Evolutionary conservation across 2,888 invertebrate species (phyloP), one percentile per base, ranked within the genome.

Genomic region (Drosophila testacea): DNA sequence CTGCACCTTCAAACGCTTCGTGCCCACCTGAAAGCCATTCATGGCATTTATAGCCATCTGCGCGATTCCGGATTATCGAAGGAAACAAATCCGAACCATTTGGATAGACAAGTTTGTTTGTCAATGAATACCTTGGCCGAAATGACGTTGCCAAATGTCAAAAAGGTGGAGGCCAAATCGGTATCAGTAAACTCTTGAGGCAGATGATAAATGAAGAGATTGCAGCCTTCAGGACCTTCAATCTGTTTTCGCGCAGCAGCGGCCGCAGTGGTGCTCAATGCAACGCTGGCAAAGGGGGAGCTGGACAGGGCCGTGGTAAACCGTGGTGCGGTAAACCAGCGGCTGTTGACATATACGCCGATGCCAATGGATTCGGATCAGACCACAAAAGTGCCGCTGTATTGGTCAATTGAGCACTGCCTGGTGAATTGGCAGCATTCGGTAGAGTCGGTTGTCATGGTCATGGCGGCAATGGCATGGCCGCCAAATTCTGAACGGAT

Each of bases 71-170:
- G 95, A 93, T 98, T 98, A 93, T 98, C 98, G 93, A 97, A 99
- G 68, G 98, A 98, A 83, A 99, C 98, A 93, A 99, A 99, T 90
- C 98, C 98, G 94, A 99, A 99, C 94, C 99, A 99, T 94, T 99
- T 99, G 92, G 99, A 99, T 91, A 99, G 95, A 94, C 99, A 99
- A 90, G 99, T 99, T 93, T 98, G 98, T 94, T 99, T 99, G 94
- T 99, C 99, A 93, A 99, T 98, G 94, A 99, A 99, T 93, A 99
- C 99, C 95, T 99, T 99, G 90, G 99, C 98, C 86, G 99, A 99
- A 92, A 99, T 96, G 91, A 99, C 98, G 93, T 96, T 97, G 91
- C 99, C 99, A 94, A 99, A 99, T 70, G 99, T 98, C 92, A 97
- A 94, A 94, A 99, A 99, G 90, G 98, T 98, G 89, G 98, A 97